A percentile compares a stretch with the other conserved stretches of the same genome.
phyloP scores from a whole-genome alignment of 1,140 invertebrate species.

The Bathynomus jamesi region DNA sequence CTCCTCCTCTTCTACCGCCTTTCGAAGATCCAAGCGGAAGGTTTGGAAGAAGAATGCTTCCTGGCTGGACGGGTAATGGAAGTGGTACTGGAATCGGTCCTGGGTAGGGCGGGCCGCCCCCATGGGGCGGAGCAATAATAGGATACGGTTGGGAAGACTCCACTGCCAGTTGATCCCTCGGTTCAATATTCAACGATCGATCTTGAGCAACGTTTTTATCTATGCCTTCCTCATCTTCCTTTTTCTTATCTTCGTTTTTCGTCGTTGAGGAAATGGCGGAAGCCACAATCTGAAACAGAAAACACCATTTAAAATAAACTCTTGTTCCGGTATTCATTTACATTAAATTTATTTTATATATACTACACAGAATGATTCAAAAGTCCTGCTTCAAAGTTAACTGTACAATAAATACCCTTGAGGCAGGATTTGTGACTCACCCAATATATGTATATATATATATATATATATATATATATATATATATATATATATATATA shows the following conservation, averaged over 20 bases:
- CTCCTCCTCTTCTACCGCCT: neutral
- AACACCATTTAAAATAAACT: neutral
- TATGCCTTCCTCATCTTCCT: neutral
- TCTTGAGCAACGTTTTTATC: neutral
- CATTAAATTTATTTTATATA: no score
- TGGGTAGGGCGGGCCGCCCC: neutral
- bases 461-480: slow-evolving; percentile 4
- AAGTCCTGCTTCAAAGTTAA: no score
- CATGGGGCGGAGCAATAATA: neutral
- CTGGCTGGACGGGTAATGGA: slow-evolving; percentile 24
- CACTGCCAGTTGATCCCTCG: slow-evolving; percentile 25
- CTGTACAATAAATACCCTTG: no score
- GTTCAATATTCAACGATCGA: neutral
- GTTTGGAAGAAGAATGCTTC: slow-evolving; percentile 22
- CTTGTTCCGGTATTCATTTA: neutral
- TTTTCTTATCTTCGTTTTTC: neutral
- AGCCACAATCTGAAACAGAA: neutral
- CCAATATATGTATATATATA: neutral
- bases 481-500: neutral
- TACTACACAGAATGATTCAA: no score
- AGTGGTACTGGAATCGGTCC: slow-evolving; percentile 25
- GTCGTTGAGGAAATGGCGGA: neutral
- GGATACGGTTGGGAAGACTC: slow-evolving; percentile 17
- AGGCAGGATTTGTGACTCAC: no score
- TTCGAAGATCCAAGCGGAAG: neutral